Evolutionary conservation across 2,888 invertebrate species (phyloP).

Genomic region (Hecatera dysodea): DNA sequence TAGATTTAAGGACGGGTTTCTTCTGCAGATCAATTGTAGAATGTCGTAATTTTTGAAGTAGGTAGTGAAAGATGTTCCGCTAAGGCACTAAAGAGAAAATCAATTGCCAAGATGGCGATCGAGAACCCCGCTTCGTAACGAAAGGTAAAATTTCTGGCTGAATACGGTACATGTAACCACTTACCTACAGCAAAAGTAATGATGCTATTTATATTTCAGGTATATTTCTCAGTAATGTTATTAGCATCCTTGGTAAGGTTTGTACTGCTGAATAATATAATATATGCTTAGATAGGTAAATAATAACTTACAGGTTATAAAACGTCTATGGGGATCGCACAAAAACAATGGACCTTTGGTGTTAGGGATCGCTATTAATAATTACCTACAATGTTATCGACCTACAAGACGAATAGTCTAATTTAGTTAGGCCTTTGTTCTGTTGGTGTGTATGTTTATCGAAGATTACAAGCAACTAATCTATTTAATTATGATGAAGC

Average conservation of each 20-base stretch:
- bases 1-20: constrained; percentile 58
- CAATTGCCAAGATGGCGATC: constrained; percentile 24
- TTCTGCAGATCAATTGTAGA: constrained; percentile 40
- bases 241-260: constrained; percentile 12
- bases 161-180: not conserved
- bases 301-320: constrained; percentile 28
- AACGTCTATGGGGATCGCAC: constrained; percentile 29
- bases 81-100: constrained; percentile 12
- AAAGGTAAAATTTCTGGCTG: constrained; percentile 1
- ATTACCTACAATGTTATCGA: constrained; percentile 54
- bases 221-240: constrained; percentile 32
- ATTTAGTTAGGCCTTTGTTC: constrained; percentile 41
- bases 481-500: constrained; percentile 1
- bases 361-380: constrained; percentile 62
- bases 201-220: constrained; percentile 1
- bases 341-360: constrained; percentile 61
- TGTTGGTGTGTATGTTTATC: constrained; percentile 1
- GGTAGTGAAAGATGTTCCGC: constrained; percentile 7
- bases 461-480: constrained; percentile 2
- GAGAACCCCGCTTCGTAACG: not conserved
- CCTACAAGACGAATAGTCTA: constrained; percentile 40
- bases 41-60: constrained; percentile 39
- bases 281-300: constrained; percentile 14
- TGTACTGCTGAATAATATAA: constrained; percentile 44
- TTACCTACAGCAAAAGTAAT: not conserved